Evolutionary conservation across 2,888 invertebrate species (phyloP), one percentile per base, ranked within the genome.

Genomic region (Drepana falcataria): DNA sequence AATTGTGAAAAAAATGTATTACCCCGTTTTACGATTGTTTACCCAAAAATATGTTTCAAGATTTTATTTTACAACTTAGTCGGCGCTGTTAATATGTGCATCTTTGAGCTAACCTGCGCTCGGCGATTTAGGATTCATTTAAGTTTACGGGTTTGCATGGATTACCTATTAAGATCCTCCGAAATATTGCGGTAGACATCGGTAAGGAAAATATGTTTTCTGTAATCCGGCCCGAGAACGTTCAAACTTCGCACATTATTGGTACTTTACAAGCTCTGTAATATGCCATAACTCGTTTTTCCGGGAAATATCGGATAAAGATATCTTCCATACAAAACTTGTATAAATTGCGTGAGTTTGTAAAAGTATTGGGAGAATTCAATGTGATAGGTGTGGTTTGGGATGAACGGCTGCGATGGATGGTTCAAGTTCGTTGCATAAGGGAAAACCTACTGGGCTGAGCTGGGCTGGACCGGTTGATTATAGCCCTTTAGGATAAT

Each of bases 201-300:
- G 9, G 44, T 9, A 9, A 44, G 9, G 44, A 44, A 44, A 44
- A 44, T 44, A 44, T 44, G 44, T 44, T 44, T 44, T 9, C 44
- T 44, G 44, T 9, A 44, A 6, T 7, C 44, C 44, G 6, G 9
- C 9, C 9, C 9, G 44, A 4, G 9, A 9, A 2, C 9, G 7
- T 44, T 44, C 9, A 44, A 44, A 44, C 44, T 44, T 44, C 44
- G 44, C 44, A 44, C 44, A 44, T 44, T 44, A 44, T 44, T 44
- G 44, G 44, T 44, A 44, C n/a, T 49, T 49, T 35, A 37, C 37
- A 35, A 49, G 37, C 49, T 9, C 21, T 21, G 21, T 37, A 49
- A 49, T 49, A 49, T 35, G 49, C 37, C 35, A 49, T 49, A 49
- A 49, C 49, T 49, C 49, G 49, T 49, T 49, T 37, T 35, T 35